These are phyloP conservation scores for Myotis planiceps DNA, from an alignment of 2,797 vertebrate species.

Conservation along the genomic window DNA sequence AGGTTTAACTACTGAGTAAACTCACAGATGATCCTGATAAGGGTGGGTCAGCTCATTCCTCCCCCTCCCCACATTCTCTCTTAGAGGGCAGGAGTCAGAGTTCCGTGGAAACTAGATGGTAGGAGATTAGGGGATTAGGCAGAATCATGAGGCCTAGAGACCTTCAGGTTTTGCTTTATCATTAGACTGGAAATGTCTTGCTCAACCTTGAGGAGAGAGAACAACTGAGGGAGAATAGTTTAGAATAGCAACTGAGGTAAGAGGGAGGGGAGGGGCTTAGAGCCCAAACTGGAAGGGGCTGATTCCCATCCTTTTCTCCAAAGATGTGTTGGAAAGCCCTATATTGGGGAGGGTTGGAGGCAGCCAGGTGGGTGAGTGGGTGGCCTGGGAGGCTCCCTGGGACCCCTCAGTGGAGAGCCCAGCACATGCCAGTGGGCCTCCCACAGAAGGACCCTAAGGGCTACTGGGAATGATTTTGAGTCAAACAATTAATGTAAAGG, in stretches of 20 bases:
- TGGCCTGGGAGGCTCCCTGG: background rate
- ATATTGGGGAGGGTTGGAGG: background rate
- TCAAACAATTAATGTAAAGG: background rate
- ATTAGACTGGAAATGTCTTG: background rate
- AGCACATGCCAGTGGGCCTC: background rate
- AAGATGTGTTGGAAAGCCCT: background rate
- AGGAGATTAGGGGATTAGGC: background rate
- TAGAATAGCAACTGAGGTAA: background rate
- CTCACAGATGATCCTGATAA: constrained; percentile 27
- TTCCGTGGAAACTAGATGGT: background rate
- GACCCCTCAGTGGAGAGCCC: background rate
- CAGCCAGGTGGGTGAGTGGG: background rate
- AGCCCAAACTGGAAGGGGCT: background rate
- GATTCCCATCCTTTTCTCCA: background rate
- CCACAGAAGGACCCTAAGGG: background rate
- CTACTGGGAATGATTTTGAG: background rate
- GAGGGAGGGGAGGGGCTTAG: background rate
- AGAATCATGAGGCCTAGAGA: background rate
- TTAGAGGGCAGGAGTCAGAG: background rate
- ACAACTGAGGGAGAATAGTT: background rate
- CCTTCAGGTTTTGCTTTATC: constrained; percentile 9
- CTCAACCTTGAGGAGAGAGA: background rate
- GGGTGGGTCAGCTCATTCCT: background rate
- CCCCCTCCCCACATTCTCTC: background rate
- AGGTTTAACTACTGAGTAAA: constrained; percentile 56